Percentiles rank a stretch among this genome's conserved stretches.
Conservation (phyloP, 1,140 invertebrate genomes). For the Campodea augens region DNA sequence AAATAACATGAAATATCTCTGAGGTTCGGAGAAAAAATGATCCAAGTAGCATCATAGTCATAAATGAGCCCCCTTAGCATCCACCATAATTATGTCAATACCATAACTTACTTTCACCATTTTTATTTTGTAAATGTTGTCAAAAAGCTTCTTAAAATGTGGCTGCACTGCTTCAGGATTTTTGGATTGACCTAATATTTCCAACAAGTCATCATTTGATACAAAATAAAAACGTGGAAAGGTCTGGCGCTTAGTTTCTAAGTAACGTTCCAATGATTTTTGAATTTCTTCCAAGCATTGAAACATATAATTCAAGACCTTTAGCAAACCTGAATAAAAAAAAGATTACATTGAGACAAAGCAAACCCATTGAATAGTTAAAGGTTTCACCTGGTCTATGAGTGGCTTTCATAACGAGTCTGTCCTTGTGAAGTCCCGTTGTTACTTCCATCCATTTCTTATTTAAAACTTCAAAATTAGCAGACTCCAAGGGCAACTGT, state of each 20-base stretch:
- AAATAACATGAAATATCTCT: too few relatives aligned
- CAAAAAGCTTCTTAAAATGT: constrained; percentile 67
- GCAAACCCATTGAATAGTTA: not conserved
- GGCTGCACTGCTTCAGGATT: constrained; percentile 60
- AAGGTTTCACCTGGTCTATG: constrained; percentile 23
- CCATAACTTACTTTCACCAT: constrained; percentile 34
- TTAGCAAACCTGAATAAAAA: constrained; percentile 28
- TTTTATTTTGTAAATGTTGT: constrained; percentile 56
- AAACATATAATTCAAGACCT: constrained; percentile 39
- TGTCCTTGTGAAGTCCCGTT: constrained; percentile 16
- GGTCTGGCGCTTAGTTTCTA: constrained; percentile 60
- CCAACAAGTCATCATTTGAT: constrained; percentile 69
- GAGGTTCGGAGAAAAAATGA: too few relatives aligned
- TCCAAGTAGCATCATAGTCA: too few relatives aligned
- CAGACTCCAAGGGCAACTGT: constrained; percentile 55
- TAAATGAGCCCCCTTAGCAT: not conserved
- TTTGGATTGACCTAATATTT: constrained; percentile 58
- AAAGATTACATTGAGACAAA: constrained; percentile 1
- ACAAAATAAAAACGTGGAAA: constrained; percentile 77
- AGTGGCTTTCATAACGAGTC: constrained; percentile 20
- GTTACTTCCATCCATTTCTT: constrained; percentile 52
- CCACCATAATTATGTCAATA: not conserved
- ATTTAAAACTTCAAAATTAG: constrained; percentile 50
- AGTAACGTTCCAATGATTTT: constrained; percentile 53
- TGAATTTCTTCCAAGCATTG: constrained; percentile 44